Base-by-base conservation (phyloP, 2,113 vertebrate genomes). In the Corythoichthys haematopterus region DNA sequence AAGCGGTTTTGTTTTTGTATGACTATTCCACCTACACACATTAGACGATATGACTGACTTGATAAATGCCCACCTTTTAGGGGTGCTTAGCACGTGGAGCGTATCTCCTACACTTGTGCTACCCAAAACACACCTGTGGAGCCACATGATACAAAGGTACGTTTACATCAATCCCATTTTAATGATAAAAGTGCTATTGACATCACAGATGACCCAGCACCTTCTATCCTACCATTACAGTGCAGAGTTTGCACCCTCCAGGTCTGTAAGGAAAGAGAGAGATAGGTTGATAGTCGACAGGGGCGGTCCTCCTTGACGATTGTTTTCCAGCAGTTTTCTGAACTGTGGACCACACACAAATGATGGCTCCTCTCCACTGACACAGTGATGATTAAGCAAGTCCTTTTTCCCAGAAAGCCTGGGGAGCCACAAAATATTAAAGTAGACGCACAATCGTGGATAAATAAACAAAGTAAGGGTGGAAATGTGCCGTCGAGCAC, bases 311-410 rank as follows among this genome's bases (percentile, higher is more conserved):
- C 59, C n/a, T 62, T 62, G 85, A 79, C 82, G 68, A 88, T 81
- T 86, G 89, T 84, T 83, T 88, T 88, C 87, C 87, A 83, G 77
- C 72, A 40, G 65, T 62, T 75, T 78, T 82, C 65, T 66, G 73
- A 43, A 75, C 69, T 36, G 28, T 47, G 78, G 91, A 91, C 90
- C 91, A 92, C 91, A 92, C 91, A 89, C 80, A 70, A 79, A 78
- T 79, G 76, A 75, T 66, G 84, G 84, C 80, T 78, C 62, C 78
- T 78, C 69, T 85, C 79, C 84, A 78, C 70, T 14, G 69, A 71
- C 84, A 50, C 70, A 75, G 75, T 75, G 84, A 90, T 82, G 84
- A 89, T 90, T 84, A 90, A 86, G 84, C 79, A 66, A 85, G 80
- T 87, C 69, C 8, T 84, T 91, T 90, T 91, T 90, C 80, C 77